phyloP scores from a whole-genome alignment of 2,888 invertebrate genomes.

The Drosophila cracens region DNA sequence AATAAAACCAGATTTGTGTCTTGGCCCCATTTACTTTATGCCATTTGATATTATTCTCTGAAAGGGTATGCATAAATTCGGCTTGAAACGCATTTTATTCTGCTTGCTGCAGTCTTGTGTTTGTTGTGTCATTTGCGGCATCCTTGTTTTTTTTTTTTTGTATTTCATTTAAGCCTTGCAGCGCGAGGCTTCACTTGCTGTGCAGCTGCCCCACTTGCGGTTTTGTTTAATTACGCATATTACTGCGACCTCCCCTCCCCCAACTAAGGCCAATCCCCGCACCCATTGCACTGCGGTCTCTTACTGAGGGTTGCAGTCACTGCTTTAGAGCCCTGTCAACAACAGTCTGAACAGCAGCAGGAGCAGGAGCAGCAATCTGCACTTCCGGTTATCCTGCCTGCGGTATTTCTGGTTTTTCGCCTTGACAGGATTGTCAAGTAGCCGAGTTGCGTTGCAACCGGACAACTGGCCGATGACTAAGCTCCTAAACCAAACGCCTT shows the following conservation, averaged over 20 bases:
- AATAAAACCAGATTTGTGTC: background rate
- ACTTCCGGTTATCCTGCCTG: slow-evolving; percentile 60
- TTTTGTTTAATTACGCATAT: slow-evolving; percentile 81
- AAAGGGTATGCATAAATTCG: slow-evolving; percentile 13
- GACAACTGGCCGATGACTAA: slow-evolving; percentile 36
- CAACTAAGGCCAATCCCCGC: background rate
- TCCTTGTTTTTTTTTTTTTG: slow-evolving; percentile 33
- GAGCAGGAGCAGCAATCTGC: slow-evolving; percentile 4
- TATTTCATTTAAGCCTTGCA: slow-evolving; percentile 13
- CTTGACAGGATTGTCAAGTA: slow-evolving; percentile 57
- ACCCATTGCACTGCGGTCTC: slow-evolving; percentile 57
- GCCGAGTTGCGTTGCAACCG: slow-evolving; percentile 13
- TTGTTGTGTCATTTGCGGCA: slow-evolving; percentile 55
- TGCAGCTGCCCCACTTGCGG: slow-evolving; percentile 70
- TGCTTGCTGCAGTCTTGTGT: slow-evolving; percentile 30
- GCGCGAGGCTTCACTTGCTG: slow-evolving; percentile 38
- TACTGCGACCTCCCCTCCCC: slow-evolving; percentile 39
- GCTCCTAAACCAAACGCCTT: slow-evolving; percentile 62
- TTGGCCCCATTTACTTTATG: background rate
- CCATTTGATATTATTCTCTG: background rate
- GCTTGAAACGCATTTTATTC: slow-evolving; percentile 2
- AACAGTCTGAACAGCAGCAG: slow-evolving; percentile 50
- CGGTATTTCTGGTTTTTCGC: slow-evolving; percentile 59
- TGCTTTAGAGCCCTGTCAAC: slow-evolving; percentile 54
- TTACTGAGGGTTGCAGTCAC: slow-evolving; percentile 45